Percentiles rank a stretch among this genome's conserved stretches.
Conservation (phyloP, 2,797 vertebrate genomes). For the Bradypodion ventrale region DNA sequence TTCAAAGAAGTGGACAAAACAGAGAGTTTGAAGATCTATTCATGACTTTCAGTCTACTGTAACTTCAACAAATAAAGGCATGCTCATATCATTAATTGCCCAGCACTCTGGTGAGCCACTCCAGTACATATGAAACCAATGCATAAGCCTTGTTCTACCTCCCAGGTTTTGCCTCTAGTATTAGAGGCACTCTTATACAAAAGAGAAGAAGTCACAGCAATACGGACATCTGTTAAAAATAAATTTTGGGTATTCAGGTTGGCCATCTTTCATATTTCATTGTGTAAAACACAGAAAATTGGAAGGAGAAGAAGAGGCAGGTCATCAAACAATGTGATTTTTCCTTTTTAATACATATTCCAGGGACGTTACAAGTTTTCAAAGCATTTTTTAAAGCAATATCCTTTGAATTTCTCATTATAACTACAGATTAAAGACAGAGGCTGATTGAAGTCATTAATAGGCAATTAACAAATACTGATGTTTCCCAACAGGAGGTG, state of each 20-base stretch:
- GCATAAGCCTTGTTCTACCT: background rate
- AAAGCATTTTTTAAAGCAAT: conserved; percentile 42
- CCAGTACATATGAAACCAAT: background rate
- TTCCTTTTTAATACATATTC: conserved; percentile 9
- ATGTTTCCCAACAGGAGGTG: conserved; percentile 71
- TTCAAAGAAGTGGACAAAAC: background rate
- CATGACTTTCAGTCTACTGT: background rate
- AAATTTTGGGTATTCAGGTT: background rate
- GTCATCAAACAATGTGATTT: background rate
- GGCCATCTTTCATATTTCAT: background rate
- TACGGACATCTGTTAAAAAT: background rate
- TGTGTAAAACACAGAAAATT: conserved; percentile 28
- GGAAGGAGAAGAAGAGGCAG: background rate
- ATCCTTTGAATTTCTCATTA: conserved; percentile 53
- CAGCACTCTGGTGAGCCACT: background rate
- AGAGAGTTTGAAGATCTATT: background rate
- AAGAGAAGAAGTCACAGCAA: background rate
- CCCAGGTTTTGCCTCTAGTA: background rate
- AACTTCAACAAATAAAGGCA: background rate
- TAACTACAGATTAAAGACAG: conserved; percentile 38
- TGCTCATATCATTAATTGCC: background rate
- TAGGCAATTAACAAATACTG: conserved; percentile 56
- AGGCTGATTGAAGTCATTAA: conserved; percentile 37
- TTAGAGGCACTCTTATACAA: background rate
- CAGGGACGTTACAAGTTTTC: conserved; percentile 44